Base-by-base conservation (phyloP, 1,140 invertebrate genomes). In the Globodera ellingtonae region DNA sequence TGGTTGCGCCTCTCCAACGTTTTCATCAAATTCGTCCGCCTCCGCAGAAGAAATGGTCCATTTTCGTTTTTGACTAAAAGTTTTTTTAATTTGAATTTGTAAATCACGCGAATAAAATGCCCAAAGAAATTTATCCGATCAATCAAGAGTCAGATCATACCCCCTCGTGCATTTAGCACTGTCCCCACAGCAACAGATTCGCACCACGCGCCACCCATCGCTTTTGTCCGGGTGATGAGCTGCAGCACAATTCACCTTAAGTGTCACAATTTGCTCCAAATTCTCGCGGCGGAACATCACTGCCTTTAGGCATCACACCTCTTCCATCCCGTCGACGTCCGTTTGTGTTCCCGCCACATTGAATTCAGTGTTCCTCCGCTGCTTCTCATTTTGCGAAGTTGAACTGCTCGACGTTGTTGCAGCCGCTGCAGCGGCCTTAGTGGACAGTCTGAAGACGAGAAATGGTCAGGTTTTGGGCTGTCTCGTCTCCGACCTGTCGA, bases 151-250 rank as follows among this genome's bases (percentile, higher is more conserved):
- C n/a, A n/a, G n/a, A n/a, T n/a, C n/a, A n/a, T n/a, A 24, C 52
- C 44, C n/a, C n/a, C 44, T 67, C 9, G 75, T 76, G 56, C 79
- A 80, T 50, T 82, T 80, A n/a, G 21, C n/a, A 13, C 35, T 73
- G 69, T 81, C 62, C 56, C 79, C 80, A 47, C 82, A 83, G 62
- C 82, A 83, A 70, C 82, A 83, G n/a, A 83, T 79, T 44, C 81
- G 74, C 35, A 83, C 75, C n/a, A 83, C 65, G 8, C 81, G 73
- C 44, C 74, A 79, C 7, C 71, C 75, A 62, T 70, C 18, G 56
- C 56, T 10, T 62, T 62, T 62, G 56, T 62, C 18, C 15, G 56
- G 6, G 10, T 62, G 56, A 62, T 62, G 13, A 62, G 10, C 18
- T 6, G 15, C 56, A 18, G 56, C 13, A 62, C 18, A 18, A 6